A percentile compares a stretch with the other conserved stretches of the same genome.
phyloP scores from a whole-genome alignment of 1,140 invertebrate genomes.

The Leptinotarsa undecemlineata region DNA sequence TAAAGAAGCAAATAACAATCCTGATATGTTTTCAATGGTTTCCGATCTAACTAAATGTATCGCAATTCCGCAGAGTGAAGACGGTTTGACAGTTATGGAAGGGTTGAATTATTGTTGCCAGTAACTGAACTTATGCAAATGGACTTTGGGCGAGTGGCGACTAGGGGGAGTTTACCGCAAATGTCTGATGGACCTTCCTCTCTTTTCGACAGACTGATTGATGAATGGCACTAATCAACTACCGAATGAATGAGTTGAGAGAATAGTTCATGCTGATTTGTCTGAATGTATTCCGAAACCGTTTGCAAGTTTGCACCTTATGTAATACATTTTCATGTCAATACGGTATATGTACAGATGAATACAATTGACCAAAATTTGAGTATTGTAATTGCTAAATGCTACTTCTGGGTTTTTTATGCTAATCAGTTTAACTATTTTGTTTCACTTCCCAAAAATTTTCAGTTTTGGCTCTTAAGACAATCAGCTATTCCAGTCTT shows the following conservation, averaged over 20 bases:
- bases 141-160: conserved; percentile 1
- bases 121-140: conserved; percentile 32
- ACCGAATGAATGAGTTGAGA: conserved; percentile 19
- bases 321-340: no score
- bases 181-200: conserved; percentile 25
- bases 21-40: conserved; percentile 3
- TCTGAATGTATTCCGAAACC: neutral
- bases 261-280: neutral
- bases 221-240: conserved; percentile 30
- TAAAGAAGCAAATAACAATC: conserved; percentile 9
- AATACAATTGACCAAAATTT: no score
- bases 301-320: no score
- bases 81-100: conserved; percentile 36
- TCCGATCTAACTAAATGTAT: conserved; percentile 11
- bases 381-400: no score
- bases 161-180: conserved; percentile 22
- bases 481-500: no score
- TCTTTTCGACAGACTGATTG: conserved; percentile 28
- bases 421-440: no score
- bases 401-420: no score
- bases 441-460: no score
- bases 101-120: conserved; percentile 31
- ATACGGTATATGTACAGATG: no score
- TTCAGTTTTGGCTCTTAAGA: no score
- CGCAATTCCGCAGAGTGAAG: conserved; percentile 23